Evolutionary conservation across 2,113 vertebrate genomes (phyloP), one percentile per base, ranked within the genome.

Genomic region (Amphilophus citrinellus): DNA sequence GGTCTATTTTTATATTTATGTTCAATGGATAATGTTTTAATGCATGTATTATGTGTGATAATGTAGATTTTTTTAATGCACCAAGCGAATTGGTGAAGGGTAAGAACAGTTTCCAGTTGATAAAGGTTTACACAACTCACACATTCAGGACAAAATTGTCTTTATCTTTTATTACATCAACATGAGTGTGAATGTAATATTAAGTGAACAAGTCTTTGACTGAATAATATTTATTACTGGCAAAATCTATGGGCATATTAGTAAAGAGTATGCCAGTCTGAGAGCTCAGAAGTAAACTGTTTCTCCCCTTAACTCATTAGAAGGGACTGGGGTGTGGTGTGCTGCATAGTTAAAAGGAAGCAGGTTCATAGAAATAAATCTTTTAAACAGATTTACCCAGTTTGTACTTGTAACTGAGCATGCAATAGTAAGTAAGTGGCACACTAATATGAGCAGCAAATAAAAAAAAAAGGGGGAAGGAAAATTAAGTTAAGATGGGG

Each of bases 301-400:
- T 79, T 44, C 27, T 60, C 27, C 11, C 42, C 76, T 42, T 24
- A 37, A 56, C 77, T 79, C 66, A 82, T 84, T 82, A 87, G 42
- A 80, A 15, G 27, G 8, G 35, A 15, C 2, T 73, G 15, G n/a
- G 15, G 20, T 83, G 61, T 15, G 11, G 3, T 22, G 15, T 2
- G 11, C 68, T 79, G 81, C 60, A 59, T 76, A 84, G 89, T 89
- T 83, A 79, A 83, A 82, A 76, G 35, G 32, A 88, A 84, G 32
- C 10, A 42, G 76, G 80, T 79, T 84, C 63, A 92, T 77, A 76
- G 61, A 90, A 77, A 65, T 77, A 73, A 61, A 87, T 83, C 82
- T 88, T 92, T 88, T 82, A 78, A 88, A 93, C 89, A 85, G 24
- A 91, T 92, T 86, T 84, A 20, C 27, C 30, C 24, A 27, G 61